Percentiles rank a stretch among this genome's conserved stretches.
phyloP scores from a whole-genome alignment of 2,888 invertebrate genomes.

The Agonum fuliginosum region DNA sequence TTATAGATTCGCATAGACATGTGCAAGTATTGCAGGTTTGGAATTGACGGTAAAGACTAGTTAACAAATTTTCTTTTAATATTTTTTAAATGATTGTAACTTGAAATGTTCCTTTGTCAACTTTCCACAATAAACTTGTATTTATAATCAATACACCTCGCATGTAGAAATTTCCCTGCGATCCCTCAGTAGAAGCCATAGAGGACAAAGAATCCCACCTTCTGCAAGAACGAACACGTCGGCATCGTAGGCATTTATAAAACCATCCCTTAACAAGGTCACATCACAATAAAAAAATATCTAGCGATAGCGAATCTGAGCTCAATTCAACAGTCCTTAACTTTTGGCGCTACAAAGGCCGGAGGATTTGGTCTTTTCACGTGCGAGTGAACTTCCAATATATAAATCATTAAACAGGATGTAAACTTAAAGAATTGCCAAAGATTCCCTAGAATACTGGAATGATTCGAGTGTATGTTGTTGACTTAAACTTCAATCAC shows the following conservation, averaged over 20 bases:
- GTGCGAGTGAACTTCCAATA: constrained; percentile 68
- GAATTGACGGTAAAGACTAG: no score
- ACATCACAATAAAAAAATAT: constrained; percentile 42
- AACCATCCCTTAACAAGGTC: constrained; percentile 35
- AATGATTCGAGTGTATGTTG: constrained; percentile 40
- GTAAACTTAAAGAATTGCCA: constrained; percentile 63
- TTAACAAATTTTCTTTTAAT: no score
- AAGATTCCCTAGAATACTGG: constrained; percentile 2
- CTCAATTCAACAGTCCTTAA: constrained; percentile 61
- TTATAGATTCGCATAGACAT: no score
- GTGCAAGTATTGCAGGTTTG: no score
- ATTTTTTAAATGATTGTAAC: no score
- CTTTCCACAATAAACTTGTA: neutral
- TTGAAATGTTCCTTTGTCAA: neutral
- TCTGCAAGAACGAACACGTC: constrained; percentile 43
- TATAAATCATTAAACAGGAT: constrained; percentile 70
- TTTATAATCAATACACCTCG: constrained; percentile 22
- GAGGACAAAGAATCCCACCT: constrained; percentile 53
- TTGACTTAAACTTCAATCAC: constrained; percentile 52
- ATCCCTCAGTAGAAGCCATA: constrained; percentile 47
- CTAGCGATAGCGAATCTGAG: constrained; percentile 19
- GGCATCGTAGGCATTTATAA: neutral
- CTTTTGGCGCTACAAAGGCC: constrained; percentile 61
- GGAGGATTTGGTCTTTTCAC: constrained; percentile 64
- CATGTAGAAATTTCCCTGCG: constrained; percentile 8